Conservation (phyloP, 2,797 vertebrate species). For the Galagoides demidoff region DNA sequence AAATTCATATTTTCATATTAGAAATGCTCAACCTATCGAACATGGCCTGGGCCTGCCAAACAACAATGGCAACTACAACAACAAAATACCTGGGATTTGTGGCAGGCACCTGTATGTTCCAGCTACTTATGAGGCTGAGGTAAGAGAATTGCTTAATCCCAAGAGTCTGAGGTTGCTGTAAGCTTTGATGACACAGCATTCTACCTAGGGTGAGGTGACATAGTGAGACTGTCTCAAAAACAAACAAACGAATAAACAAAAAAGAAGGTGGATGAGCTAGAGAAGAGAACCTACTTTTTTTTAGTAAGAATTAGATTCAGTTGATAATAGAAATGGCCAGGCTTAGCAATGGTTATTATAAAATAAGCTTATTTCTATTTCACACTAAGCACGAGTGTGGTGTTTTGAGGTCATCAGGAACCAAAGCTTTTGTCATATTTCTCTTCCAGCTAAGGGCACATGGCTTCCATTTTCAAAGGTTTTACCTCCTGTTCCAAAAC, state of each 20-base stretch:
- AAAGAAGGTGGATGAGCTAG: neutral
- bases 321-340: neutral
- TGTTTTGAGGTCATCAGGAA: neutral
- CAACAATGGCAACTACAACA: no score
- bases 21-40: neutral
- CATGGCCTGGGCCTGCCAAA: no score
- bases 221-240: no score
- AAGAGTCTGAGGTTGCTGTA: no score
- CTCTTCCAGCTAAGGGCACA: neutral
- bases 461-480: neutral
- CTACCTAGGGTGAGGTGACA: no score
- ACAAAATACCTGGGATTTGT: no score
- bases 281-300: neutral
- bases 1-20: neutral
- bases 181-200: no score
- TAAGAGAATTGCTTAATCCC: no score
- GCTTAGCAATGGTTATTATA: neutral
- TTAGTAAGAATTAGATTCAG: conserved; percentile 1
- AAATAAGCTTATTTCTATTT: neutral
- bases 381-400: neutral
- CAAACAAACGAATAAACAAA: no score
- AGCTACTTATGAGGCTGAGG: no score
- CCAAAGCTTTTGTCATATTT: neutral
- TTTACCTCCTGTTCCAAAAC: neutral
- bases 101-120: no score